phyloP scores from a whole-genome alignment of 2,797 vertebrate species.

The Buphagus erythrorhynchus region DNA sequence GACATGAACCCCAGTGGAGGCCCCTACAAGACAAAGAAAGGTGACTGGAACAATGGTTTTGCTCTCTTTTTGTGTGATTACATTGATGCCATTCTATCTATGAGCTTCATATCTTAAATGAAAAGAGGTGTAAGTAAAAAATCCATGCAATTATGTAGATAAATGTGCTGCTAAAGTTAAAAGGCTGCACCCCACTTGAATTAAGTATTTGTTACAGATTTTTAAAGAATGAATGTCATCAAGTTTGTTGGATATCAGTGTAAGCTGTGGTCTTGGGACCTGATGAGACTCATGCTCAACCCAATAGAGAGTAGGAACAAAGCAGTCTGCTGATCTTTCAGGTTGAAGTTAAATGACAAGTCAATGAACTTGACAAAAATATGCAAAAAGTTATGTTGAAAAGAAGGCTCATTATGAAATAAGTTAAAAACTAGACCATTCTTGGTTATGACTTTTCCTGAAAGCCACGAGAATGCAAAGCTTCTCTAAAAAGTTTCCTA shows the following conservation, averaged over 20 bases:
- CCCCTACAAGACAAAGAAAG: conserved; percentile 88
- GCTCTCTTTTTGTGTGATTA: neutral
- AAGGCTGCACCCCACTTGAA: neutral
- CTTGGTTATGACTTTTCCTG: neutral
- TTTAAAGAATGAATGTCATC: neutral
- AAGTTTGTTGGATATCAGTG: neutral
- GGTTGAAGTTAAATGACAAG: neutral
- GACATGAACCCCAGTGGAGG: conserved; percentile 84
- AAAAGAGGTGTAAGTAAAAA: neutral
- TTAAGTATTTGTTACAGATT: neutral
- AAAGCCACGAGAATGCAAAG: neutral
- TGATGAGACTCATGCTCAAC: neutral
- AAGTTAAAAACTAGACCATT: neutral
- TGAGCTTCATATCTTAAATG: neutral
- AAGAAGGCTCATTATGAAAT: neutral
- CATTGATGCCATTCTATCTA: neutral
- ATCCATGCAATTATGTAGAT: neutral
- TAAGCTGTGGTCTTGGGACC: neutral
- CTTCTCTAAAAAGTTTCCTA: neutral
- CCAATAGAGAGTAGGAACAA: neutral
- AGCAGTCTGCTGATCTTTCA: neutral
- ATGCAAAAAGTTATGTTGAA: neutral
- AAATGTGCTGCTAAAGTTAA: neutral
- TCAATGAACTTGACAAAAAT: neutral
- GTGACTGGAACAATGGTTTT: conserved; percentile 63